These are phyloP conservation scores for Gouania willdenowi DNA, from an alignment of 2,797 vertebrate genomes.

Conservation along the genomic window DNA sequence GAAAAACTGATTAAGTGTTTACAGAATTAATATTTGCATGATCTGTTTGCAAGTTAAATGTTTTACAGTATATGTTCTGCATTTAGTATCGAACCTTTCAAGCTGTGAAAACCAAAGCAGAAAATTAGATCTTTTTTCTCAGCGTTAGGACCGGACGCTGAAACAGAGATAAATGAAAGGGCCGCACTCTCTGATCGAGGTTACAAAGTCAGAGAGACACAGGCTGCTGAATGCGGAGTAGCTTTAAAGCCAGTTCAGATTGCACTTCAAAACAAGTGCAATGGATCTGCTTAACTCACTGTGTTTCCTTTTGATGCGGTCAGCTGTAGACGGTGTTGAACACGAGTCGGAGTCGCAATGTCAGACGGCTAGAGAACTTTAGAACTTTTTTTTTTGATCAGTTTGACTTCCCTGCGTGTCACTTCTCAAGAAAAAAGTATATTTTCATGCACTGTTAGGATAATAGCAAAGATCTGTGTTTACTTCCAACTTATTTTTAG, in stretches of 20 bases:
- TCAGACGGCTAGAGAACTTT: slow-evolving; percentile 43
- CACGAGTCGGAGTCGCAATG: slow-evolving; percentile 51
- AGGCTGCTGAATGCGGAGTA: slow-evolving; percentile 48
- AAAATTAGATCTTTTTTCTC: slow-evolving; percentile 15
- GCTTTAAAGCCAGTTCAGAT: slow-evolving; percentile 67
- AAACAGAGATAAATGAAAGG: slow-evolving; percentile 45
- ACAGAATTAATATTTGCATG: too few relatives aligned
- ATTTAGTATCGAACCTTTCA: too few relatives aligned
- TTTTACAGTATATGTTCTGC: too few relatives aligned
- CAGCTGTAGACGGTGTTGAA: slow-evolving; percentile 58
- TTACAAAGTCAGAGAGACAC: slow-evolving; percentile 44
- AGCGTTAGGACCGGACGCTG: slow-evolving; percentile 26
- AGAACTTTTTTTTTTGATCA: too few relatives aligned
- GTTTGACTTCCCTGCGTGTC: slow-evolving; percentile 55
- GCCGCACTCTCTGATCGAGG: slow-evolving; percentile 44
- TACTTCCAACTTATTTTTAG: slow-evolving; percentile 21
- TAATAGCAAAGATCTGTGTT: slow-evolving; percentile 31
- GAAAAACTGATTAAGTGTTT: too few relatives aligned
- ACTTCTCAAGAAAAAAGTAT: slow-evolving; percentile 31
- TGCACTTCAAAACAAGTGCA: slow-evolving; percentile 52
- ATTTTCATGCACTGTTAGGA: slow-evolving; percentile 48
- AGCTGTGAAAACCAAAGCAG: too few relatives aligned
- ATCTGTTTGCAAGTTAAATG: too few relatives aligned
- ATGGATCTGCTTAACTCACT: slow-evolving; percentile 69
- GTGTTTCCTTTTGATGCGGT: slow-evolving; percentile 68